A percentile compares a stretch with the other conserved stretches of the same genome.
Evolutionary conservation across 2,888 invertebrate species (phyloP).

Genomic region (Ophraella communa): DNA sequence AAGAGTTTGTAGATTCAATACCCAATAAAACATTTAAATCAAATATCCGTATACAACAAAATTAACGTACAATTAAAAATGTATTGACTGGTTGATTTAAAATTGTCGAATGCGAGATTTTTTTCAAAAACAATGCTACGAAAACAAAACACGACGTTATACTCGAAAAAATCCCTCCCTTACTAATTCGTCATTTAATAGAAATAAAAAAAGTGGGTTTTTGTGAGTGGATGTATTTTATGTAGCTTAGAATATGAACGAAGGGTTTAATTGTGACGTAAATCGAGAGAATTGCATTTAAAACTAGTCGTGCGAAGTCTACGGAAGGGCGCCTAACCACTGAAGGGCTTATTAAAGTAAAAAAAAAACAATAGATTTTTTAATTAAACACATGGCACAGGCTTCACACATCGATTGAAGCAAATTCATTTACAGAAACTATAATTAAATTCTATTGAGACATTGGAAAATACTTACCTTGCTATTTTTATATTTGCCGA

Average conservation of each 20-base stretch:
- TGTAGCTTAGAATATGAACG: constrained; percentile 34
- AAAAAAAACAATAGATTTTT: constrained; percentile 61
- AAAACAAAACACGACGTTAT: constrained; percentile 8
- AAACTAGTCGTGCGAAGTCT: constrained; percentile 55
- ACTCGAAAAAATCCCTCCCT: constrained; percentile 17
- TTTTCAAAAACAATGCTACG: neutral
- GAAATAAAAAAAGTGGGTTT: constrained; percentile 36
- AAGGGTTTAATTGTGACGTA: constrained; percentile 39
- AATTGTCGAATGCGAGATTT: neutral
- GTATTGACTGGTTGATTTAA: neutral
- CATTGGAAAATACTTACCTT: constrained; percentile 46
- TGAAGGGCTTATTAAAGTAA: constrained; percentile 60
- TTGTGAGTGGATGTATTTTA: constrained; percentile 34
- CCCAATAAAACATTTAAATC: too few species aligned
- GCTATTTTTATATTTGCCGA: constrained; percentile 39
- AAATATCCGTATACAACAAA: too few species aligned
- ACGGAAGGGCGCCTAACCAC: constrained; percentile 54
- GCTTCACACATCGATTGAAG: constrained; percentile 60
- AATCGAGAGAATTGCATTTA: constrained; percentile 53
- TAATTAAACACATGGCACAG: constrained; percentile 59
- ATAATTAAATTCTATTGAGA: constrained; percentile 59
- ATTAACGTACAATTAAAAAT: neutral
- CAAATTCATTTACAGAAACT: constrained; percentile 59
- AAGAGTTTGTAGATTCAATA: too few species aligned
- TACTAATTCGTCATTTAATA: constrained; percentile 34